A percentile compares a stretch with the other conserved stretches of the same genome.
phyloP scores from a whole-genome alignment of 2,888 invertebrate genomes.

The Euproctis similis region DNA sequence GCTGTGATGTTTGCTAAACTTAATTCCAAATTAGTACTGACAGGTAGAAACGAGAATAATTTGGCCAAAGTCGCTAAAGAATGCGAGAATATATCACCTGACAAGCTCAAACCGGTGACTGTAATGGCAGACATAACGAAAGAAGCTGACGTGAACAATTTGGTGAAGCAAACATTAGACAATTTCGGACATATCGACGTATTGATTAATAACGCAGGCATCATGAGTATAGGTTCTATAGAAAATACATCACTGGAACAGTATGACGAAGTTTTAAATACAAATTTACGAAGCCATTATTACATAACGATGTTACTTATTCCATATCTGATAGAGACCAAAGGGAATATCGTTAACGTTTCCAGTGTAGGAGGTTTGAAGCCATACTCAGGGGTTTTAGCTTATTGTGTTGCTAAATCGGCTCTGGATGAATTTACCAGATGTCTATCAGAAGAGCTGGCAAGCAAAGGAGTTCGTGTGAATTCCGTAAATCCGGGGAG shows the following conservation, averaged over 20 bases:
- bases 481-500: constrained; percentile 97
- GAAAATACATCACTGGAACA: constrained; percentile 88
- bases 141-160: constrained; percentile 79
- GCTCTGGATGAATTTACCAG: constrained; percentile 96
- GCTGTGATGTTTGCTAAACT: constrained; percentile 80
- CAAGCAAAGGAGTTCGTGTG: constrained; percentile 85
- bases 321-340: constrained; percentile 85
- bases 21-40: constrained; percentile 78
- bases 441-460: constrained; percentile 90
- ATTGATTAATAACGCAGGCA: constrained; percentile 92
- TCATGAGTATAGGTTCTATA: constrained; percentile 84
- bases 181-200: constrained; percentile 83
- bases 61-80: constrained; percentile 77
- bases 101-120: constrained; percentile 63
- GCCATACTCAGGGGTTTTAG: constrained; percentile 89
- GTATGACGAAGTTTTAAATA: constrained; percentile 90
- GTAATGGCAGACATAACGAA: constrained; percentile 80
- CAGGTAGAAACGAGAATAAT: constrained; percentile 82
- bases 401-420: constrained; percentile 94
- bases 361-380: constrained; percentile 93
- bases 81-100: constrained; percentile 63
- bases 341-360: constrained; percentile 93
- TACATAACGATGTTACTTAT: constrained; percentile 88
- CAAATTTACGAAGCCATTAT: constrained; percentile 87
- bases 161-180: constrained; percentile 80